These are phyloP conservation scores for Eunapius fragilis DNA, from an alignment of 37 sponge, comb jelly and placozoan genomes.

Conservation along the genomic window DNA sequence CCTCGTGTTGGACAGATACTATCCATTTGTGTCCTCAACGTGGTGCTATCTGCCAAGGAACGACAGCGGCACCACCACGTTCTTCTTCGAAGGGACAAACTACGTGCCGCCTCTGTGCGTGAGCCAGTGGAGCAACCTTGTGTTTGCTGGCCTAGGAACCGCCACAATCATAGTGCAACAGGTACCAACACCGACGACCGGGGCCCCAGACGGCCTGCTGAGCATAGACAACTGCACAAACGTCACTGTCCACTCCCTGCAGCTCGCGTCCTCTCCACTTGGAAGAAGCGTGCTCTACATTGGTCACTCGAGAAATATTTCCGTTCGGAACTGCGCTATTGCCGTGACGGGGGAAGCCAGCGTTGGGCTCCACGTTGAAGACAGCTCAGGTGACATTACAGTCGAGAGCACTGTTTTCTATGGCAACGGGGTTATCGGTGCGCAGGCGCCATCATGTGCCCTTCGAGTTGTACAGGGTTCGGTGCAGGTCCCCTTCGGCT, in stretches of 20 bases:
- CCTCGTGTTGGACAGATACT: background rate
- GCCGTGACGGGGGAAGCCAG: constrained; percentile 1
- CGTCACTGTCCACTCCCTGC: constrained; percentile 31
- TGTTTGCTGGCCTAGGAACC: constrained; percentile 16
- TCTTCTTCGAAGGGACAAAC: constrained; percentile 24
- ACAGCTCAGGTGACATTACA: constrained; percentile 11
- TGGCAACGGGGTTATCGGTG: background rate
- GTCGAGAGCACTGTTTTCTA: constrained; percentile 14
- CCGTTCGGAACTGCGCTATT: constrained; percentile 11
- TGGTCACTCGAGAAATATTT: constrained; percentile 10
- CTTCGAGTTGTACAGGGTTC: background rate
- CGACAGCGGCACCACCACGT: constrained; percentile 30
- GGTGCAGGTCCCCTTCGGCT: background rate
- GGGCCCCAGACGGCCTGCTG: constrained; percentile 26
- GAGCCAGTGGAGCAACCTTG: constrained; percentile 52
- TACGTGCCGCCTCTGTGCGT: constrained; percentile 39
- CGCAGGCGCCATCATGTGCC: background rate
- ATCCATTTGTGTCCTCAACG: background rate
- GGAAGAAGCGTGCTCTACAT: constrained; percentile 21
- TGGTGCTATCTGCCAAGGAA: background rate
- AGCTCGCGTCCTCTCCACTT: constrained; percentile 20
- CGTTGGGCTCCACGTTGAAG: constrained; percentile 16
- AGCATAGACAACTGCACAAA: constrained; percentile 37
- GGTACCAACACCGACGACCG: no score
- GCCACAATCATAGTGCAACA: background rate